phyloP scores from a whole-genome alignment of 2,888 invertebrate species.

The Mimas tiliae region DNA sequence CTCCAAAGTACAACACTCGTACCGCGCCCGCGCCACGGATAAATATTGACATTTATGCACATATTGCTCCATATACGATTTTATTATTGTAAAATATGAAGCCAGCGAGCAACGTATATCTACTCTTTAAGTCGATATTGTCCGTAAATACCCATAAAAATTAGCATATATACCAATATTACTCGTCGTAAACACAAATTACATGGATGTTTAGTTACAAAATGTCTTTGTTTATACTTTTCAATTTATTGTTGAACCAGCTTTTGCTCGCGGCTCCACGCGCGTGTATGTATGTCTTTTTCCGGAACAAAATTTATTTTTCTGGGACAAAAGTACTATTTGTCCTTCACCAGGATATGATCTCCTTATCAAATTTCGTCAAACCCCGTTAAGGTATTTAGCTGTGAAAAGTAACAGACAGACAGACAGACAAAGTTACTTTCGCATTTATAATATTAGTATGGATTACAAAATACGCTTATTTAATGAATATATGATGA shows the following conservation, averaged over 20 bases:
- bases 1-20: slow-evolving; percentile 45
- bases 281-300: too few species aligned
- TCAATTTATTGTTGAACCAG: slow-evolving; percentile 59
- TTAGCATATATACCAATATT: slow-evolving; percentile 82
- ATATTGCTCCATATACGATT: slow-evolving; percentile 84
- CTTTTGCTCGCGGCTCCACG: too few species aligned
- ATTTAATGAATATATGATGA: slow-evolving; percentile 33
- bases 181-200: slow-evolving; percentile 70
- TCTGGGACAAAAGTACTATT: too few species aligned
- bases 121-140: slow-evolving; percentile 65
- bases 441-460: too few species aligned
- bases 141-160: slow-evolving; percentile 75
- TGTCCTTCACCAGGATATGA: too few species aligned
- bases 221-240: slow-evolving; percentile 64
- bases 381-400: too few species aligned
- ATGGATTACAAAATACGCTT: slow-evolving; percentile 52
- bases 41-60: slow-evolving; percentile 84
- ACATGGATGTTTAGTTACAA: slow-evolving; percentile 66
- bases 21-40: slow-evolving; percentile 52
- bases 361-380: too few species aligned
- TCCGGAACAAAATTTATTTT: too few species aligned
- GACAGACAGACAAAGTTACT: too few species aligned
- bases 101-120: slow-evolving; percentile 66
- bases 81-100: slow-evolving; percentile 83
- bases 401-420: too few species aligned